Evolutionary conservation across 2,888 invertebrate genomes (phyloP).

Genomic region (Coremacera marginata): DNA sequence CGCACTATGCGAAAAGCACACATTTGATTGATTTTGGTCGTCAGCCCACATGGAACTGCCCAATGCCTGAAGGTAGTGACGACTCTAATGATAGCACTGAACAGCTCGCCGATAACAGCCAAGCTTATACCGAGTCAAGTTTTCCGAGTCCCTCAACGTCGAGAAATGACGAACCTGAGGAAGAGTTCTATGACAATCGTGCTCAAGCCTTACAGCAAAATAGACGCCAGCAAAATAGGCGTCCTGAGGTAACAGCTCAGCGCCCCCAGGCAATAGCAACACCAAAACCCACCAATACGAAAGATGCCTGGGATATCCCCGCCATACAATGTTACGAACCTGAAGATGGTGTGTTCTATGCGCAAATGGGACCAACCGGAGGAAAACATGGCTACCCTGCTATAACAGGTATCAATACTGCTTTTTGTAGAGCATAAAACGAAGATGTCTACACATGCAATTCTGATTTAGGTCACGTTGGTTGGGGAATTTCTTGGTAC

Average conservation of each 20-base stretch:
- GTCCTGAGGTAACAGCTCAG: conserved; percentile 48
- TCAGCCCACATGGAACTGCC: conserved; percentile 92
- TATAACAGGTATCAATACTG: conserved; percentile 77
- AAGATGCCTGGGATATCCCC: conserved; percentile 86
- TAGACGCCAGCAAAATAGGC: conserved; percentile 47
- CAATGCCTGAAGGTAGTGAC: conserved; percentile 81
- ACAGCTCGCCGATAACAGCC: conserved; percentile 45
- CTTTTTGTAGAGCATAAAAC: too few species aligned
- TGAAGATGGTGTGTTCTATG: conserved; percentile 91
- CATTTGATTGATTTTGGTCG: conserved; percentile 88
- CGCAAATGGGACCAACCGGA: conserved; percentile 94
- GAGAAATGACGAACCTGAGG: conserved; percentile 49
- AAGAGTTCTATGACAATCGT: conserved; percentile 60
- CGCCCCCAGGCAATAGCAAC: conserved; percentile 69
- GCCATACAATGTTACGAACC: conserved; percentile 91
- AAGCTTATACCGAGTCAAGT: not conserved
- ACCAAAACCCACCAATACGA: conserved; percentile 75
- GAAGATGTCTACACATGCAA: not conserved
- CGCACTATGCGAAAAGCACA: conserved; percentile 77
- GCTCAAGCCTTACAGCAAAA: conserved; percentile 50
- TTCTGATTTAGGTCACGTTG: conserved; percentile 81
- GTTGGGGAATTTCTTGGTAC: conserved; percentile 96
- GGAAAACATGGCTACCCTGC: conserved; percentile 91
- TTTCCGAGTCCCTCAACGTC: conserved; percentile 47
- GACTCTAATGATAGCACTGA: conserved; percentile 50